Percentiles rank a stretch among this genome's conserved stretches.
phyloP scores from a whole-genome alignment of 2,888 invertebrate species.

The Philopedon plagiatum region DNA sequence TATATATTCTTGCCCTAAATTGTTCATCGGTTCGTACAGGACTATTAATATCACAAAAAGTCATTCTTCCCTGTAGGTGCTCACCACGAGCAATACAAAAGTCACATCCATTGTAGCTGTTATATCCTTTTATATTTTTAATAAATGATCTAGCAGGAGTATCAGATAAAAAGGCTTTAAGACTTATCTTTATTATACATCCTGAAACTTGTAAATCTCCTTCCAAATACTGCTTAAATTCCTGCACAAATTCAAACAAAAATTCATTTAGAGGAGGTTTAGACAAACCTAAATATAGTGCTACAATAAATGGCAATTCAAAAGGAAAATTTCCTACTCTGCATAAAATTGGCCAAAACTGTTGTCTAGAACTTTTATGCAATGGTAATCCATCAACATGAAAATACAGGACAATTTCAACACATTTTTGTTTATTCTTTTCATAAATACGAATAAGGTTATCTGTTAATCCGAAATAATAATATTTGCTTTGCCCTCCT shows the following conservation, averaged over 20 bases:
- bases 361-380: not conserved
- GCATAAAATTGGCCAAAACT: not conserved
- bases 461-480: not conserved
- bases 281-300: not conserved
- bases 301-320: not conserved
- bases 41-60: slow-evolving; percentile 52
- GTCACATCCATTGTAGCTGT: slow-evolving; percentile 52
- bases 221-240: not conserved
- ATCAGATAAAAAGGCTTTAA: slow-evolving; percentile 9
- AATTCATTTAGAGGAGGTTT: not conserved
- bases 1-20: slow-evolving; percentile 33
- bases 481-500: not conserved
- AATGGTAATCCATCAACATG: not conserved
- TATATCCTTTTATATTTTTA: slow-evolving; percentile 49
- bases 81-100: slow-evolving; percentile 52
- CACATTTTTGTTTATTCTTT: not conserved
- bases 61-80: slow-evolving; percentile 50
- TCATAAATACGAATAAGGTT: not conserved
- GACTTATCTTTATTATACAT: not conserved
- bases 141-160: slow-evolving; percentile 28
- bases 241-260: not conserved
- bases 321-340: not conserved
- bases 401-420: not conserved
- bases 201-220: not conserved
- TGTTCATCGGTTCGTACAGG: slow-evolving; percentile 49